Conservation (phyloP, 2,888 invertebrate species). For the Girardia tigrina region DNA sequence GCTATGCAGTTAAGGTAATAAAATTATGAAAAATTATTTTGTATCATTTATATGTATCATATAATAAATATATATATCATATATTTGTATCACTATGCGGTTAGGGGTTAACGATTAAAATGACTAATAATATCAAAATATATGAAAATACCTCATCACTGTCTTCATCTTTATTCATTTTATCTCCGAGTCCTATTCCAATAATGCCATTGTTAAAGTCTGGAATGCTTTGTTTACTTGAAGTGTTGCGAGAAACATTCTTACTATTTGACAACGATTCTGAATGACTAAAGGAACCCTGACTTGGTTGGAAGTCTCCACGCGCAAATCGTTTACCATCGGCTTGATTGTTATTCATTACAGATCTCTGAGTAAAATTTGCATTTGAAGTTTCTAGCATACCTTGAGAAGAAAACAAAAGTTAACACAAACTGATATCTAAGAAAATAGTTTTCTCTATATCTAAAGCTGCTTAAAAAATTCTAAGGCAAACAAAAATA, state of each 20-base stretch:
- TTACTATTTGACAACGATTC: neutral
- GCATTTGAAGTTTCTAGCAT: neutral
- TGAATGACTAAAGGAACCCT: neutral
- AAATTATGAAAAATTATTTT: too few relatives aligned
- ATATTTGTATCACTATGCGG: too few relatives aligned
- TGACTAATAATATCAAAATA: too few relatives aligned
- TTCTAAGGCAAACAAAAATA: neutral
- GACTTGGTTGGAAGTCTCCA: neutral
- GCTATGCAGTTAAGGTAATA: too few relatives aligned
- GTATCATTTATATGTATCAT: too few relatives aligned
- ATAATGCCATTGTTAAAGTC: constrained; percentile 7
- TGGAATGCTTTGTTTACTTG: neutral
- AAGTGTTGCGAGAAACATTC: neutral
- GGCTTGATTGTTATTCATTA: neutral
- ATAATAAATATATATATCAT: too few relatives aligned
- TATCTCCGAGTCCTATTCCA: neutral
- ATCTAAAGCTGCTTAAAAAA: neutral
- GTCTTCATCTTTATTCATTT: neutral
- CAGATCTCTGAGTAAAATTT: neutral
- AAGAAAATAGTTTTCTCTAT: too few relatives aligned
- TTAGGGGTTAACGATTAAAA: too few relatives aligned
- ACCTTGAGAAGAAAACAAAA: neutral
- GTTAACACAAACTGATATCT: too few relatives aligned
- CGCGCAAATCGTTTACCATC: neutral
- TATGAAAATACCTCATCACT: neutral